These are phyloP conservation scores for Chelon auratus DNA, from an alignment of 2,797 vertebrate species.

Conservation along the genomic window DNA sequence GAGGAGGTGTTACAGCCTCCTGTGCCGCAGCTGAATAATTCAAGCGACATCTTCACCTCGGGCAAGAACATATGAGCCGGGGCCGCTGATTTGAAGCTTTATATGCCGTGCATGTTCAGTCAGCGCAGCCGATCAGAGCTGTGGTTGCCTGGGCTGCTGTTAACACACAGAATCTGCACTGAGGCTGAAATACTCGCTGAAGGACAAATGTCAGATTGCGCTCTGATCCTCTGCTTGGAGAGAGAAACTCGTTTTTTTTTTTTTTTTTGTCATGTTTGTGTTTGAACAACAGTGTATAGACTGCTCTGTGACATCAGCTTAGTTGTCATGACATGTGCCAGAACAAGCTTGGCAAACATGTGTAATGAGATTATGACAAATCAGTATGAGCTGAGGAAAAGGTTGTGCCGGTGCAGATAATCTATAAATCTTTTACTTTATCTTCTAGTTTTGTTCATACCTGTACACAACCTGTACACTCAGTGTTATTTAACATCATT, in stretches of 20 bases:
- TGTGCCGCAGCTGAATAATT: conserved; percentile 66
- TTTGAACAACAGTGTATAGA: background rate
- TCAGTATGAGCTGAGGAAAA: background rate
- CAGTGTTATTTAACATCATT: background rate
- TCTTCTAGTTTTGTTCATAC: background rate
- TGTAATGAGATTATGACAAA: background rate
- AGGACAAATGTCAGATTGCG: conserved; percentile 28
- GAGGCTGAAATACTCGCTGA: conserved; percentile 4
- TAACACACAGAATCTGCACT: background rate
- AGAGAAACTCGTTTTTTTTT: background rate
- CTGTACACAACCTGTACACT: background rate
- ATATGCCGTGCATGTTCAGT: conserved; percentile 31
- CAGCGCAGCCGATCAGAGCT: conserved; percentile 26
- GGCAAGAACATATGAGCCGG: conserved; percentile 38
- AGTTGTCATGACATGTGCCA: background rate
- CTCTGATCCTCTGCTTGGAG: background rate
- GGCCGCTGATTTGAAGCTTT: conserved; percentile 37
- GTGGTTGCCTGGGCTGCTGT: conserved; percentile 8
- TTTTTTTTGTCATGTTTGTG: background rate
- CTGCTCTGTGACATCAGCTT: background rate
- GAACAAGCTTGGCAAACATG: background rate
- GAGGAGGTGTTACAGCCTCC: conserved; percentile 46
- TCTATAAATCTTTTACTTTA: background rate
- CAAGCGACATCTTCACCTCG: conserved; percentile 48
- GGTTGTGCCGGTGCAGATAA: background rate